Evolutionary conservation across 2,797 vertebrate species (phyloP).

Genomic region (Hypotaenidia philippensis): DNA sequence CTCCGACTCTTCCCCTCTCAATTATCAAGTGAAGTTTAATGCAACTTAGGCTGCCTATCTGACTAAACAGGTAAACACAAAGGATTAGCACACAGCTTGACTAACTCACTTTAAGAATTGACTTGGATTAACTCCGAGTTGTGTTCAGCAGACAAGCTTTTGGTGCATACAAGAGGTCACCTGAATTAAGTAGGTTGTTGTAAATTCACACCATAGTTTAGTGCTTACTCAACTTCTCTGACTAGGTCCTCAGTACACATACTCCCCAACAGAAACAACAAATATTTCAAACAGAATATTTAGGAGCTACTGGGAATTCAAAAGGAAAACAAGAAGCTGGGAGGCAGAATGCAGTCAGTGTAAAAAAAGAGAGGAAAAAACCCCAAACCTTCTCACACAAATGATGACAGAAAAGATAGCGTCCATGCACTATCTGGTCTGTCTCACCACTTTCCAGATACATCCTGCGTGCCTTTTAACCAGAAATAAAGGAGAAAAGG

Average conservation of each 20-base stretch:
- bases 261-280: background rate
- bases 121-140: constrained; percentile 39
- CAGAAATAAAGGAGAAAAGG: background rate
- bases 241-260: background rate
- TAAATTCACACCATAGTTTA: constrained; percentile 38
- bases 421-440: background rate
- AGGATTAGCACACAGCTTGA: constrained; percentile 20
- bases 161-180: background rate
- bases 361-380: background rate
- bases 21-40: background rate
- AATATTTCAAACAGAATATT: background rate
- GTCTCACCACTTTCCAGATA: background rate
- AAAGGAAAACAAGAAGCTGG: background rate
- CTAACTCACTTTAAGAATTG: constrained; percentile 36
- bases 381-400: background rate
- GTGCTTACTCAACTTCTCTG: background rate
- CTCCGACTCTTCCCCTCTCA: background rate
- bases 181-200: constrained; percentile 23
- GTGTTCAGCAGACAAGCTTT: constrained; percentile 13
- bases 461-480: background rate
- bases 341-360: background rate
- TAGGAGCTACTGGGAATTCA: background rate
- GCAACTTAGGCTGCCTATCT: background rate
- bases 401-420: rapidly evolving
- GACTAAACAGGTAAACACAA: constrained; percentile 42